phyloP scores from a whole-genome alignment of 1,140 invertebrate genomes.

The Phenacoccus solenopsis region DNA sequence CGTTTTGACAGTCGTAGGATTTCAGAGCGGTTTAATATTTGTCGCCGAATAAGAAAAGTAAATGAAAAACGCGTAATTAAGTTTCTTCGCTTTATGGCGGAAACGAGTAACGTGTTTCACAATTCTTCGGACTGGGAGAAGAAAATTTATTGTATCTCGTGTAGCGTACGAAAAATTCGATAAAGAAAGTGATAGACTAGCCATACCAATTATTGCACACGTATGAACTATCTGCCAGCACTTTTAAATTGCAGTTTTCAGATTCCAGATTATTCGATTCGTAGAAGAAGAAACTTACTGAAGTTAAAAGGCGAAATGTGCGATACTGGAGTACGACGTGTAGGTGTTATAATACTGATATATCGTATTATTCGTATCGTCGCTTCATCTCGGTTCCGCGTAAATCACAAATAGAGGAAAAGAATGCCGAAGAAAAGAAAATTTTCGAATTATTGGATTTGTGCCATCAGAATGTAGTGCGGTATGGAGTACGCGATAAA shows the following conservation, averaged over 20 bases:
- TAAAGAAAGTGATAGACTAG: not conserved
- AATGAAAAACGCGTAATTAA: not conserved
- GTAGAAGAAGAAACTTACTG: not conserved
- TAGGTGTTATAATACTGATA: conserved; percentile 2
- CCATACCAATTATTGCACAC: not conserved
- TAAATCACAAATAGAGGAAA: not conserved
- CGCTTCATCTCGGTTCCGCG: not conserved
- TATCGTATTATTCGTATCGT: no score
- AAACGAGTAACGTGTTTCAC: not conserved
- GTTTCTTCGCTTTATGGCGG: not conserved
- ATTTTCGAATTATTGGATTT: not conserved
- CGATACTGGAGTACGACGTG: not conserved
- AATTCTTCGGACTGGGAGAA: not conserved
- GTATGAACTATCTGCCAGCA: not conserved
- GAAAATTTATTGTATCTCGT: not conserved
- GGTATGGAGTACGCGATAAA: not conserved
- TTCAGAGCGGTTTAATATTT: not conserved
- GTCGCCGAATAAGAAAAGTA: not conserved
- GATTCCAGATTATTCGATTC: no score
- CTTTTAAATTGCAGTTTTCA: no score
- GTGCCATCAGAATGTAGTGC: not conserved
- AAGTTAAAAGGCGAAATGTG: not conserved
- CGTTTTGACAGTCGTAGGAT: not conserved
- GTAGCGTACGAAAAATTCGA: not conserved
- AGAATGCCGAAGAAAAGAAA: no score